Conservation (phyloP, 1,140 invertebrate species). For the Tetramorium parvispinum region DNA sequence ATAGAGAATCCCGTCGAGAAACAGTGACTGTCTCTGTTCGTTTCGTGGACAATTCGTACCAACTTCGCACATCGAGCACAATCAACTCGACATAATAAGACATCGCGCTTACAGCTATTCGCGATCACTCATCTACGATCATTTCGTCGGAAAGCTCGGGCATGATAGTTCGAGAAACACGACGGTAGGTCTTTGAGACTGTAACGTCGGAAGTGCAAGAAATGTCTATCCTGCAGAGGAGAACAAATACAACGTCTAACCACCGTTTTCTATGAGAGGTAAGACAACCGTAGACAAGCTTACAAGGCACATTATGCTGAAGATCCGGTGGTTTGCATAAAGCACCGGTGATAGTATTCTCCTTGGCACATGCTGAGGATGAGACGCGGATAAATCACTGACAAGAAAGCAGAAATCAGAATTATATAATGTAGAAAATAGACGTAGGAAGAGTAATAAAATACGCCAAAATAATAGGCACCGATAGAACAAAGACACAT, state of each 20-base stretch:
- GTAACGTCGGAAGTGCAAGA: slow-evolving; percentile 35
- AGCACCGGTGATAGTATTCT: slow-evolving; percentile 63
- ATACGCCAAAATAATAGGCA: not conserved
- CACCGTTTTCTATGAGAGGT: slow-evolving; percentile 67
- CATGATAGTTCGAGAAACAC: slow-evolving; percentile 29
- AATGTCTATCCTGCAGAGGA: slow-evolving; percentile 37
- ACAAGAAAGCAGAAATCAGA: slow-evolving; percentile 30
- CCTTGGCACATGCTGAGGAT: slow-evolving; percentile 43
- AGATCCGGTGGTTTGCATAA: slow-evolving; percentile 73
- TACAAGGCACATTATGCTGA: slow-evolving; percentile 72
- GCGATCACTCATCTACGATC: slow-evolving; percentile 34
- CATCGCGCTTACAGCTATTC: slow-evolving; percentile 28
- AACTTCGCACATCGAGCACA: slow-evolving; percentile 17
- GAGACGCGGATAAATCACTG: slow-evolving; percentile 51
- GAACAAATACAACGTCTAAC: slow-evolving; percentile 45
- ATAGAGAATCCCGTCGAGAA: not conserved
- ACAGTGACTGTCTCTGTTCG: not conserved
- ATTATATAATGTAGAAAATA: slow-evolving; percentile 12
- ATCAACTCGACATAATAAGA: slow-evolving; percentile 46
- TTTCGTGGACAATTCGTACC: slow-evolving; percentile 11
- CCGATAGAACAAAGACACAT: not conserved
- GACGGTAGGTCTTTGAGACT: slow-evolving; percentile 2
- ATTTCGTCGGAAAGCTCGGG: slow-evolving; percentile 16
- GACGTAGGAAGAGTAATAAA: not conserved
- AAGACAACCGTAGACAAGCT: slow-evolving; percentile 75